A percentile compares a stretch with the other conserved stretches of the same genome.
phyloP scores from a whole-genome alignment of 2,888 invertebrate species.

The Cecidostiba fungosa region DNA sequence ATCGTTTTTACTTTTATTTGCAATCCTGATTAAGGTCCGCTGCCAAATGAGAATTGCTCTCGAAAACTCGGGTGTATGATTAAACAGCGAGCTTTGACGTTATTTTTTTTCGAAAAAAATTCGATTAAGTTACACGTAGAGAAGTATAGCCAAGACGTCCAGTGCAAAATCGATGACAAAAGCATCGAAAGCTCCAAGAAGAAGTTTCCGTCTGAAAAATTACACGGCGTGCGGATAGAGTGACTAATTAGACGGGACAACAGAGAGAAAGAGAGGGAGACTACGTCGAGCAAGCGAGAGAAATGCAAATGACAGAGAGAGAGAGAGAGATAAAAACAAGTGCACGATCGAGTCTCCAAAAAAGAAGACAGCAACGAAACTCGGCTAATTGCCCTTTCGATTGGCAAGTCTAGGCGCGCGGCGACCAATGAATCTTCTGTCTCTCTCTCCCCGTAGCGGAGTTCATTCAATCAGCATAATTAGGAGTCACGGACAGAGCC shows the following conservation, averaged over 20 bases:
- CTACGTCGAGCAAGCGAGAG: neutral
- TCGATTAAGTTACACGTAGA: neutral
- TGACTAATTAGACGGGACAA: slow-evolving; percentile 16
- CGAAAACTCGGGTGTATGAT: neutral
- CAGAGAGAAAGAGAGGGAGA: neutral
- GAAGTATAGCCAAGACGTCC: neutral
- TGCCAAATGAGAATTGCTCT: neutral
- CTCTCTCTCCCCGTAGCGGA: neutral
- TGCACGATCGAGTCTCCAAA: neutral
- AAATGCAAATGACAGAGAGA: slow-evolving; percentile 15
- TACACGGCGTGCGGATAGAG: neutral
- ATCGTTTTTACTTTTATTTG: neutral
- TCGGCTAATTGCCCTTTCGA: slow-evolving; percentile 46
- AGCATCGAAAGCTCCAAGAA: neutral
- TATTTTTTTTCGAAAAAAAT: neutral
- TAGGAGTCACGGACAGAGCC: slow-evolving; percentile 30
- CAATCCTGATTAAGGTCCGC: neutral
- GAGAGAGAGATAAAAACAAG: neutral
- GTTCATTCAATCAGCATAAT: slow-evolving; percentile 60
- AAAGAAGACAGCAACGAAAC: neutral
- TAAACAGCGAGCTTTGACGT: no score
- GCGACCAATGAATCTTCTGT: slow-evolving; percentile 48
- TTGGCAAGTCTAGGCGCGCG: slow-evolving; percentile 7
- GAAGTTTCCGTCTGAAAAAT: neutral
- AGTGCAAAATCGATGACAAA: neutral